Evolutionary conservation across 2,888 invertebrate species (phyloP).

Genomic region (Eilema sororculum): DNA sequence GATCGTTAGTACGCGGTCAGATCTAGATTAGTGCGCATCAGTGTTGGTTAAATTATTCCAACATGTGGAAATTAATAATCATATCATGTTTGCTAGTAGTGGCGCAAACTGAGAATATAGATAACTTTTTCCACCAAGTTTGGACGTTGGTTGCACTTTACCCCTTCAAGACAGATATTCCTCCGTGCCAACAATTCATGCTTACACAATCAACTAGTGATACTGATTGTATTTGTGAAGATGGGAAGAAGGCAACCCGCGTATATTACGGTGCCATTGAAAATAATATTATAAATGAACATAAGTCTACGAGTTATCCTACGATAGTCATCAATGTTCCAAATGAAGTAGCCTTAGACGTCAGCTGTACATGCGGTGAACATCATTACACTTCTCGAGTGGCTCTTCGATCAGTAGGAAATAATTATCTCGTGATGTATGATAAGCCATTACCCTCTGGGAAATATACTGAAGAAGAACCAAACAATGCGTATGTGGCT

Average conservation of each 20-base stretch:
- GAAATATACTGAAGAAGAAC: neutral
- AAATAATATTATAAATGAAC: too few relatives aligned
- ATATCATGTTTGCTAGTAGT: neutral
- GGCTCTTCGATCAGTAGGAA: neutral
- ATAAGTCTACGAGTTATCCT: neutral
- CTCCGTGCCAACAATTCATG: neutral
- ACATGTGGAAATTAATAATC: constrained; percentile 14
- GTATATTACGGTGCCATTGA: neutral
- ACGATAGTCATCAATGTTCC: neutral
- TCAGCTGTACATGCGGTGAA: constrained; percentile 16
- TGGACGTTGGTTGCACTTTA: constrained; percentile 9
- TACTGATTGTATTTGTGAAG: constrained; percentile 10
- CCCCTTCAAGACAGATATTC: neutral
- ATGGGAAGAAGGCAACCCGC: constrained; percentile 8
- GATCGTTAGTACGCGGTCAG: too few relatives aligned
- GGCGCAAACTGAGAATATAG: neutral
- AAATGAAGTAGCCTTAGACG: neutral
- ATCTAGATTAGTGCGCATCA: neutral
- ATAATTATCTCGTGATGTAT: constrained; percentile 8
- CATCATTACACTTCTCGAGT: neutral
- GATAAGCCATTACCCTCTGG: too few relatives aligned
- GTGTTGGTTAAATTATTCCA: neutral
- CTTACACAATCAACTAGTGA: neutral
- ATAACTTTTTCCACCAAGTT: neutral
- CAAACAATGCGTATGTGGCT: neutral